A percentile compares a stretch with the other conserved stretches of the same genome.
Evolutionary conservation across 1,140 invertebrate species (phyloP).

Genomic region (Dendroctonus valens): DNA sequence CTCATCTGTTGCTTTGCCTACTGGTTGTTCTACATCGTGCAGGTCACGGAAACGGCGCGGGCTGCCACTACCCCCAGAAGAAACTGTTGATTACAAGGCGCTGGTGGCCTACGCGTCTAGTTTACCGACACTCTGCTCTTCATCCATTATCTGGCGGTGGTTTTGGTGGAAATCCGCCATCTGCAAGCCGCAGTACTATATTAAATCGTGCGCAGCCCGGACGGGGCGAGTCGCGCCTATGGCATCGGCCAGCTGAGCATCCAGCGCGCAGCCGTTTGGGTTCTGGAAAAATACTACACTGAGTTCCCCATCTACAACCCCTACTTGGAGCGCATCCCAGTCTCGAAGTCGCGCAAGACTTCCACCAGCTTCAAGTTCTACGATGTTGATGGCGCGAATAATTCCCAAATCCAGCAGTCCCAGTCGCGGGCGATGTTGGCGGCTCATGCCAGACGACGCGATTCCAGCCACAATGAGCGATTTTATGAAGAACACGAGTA

Average conservation of each 20-base stretch:
- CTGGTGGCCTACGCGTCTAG: constrained; percentile 89
- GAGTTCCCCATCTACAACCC: constrained; percentile 97
- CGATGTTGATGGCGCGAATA: constrained; percentile 85
- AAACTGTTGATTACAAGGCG: constrained; percentile 76
- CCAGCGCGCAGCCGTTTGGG: constrained; percentile 91
- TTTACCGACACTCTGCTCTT: constrained; percentile 91
- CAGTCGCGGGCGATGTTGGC: constrained; percentile 67
- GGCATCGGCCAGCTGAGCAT: constrained; percentile 90
- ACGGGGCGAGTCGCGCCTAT: constrained; percentile 84
- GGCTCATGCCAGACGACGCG: constrained; percentile 68
- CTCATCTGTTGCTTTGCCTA: constrained; percentile 92
- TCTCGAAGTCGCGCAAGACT: constrained; percentile 78
- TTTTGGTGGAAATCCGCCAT: constrained; percentile 90
- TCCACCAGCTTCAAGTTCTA: constrained; percentile 92
- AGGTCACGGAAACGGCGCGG: constrained; percentile 78
- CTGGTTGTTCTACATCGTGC: constrained; percentile 96
- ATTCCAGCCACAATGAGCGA: constrained; percentile 91
- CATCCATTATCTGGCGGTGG: constrained; percentile 91
- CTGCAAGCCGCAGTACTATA: constrained; percentile 84
- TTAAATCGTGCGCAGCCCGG: constrained; percentile 93
- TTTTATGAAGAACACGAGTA: constrained; percentile 98
- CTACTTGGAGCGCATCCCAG: constrained; percentile 86
- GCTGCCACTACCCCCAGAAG: constrained; percentile 73
- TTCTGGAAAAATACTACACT: constrained; percentile 92
- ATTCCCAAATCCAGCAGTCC: constrained; percentile 65